Evolutionary conservation across 2,113 vertebrate species (phyloP), one percentile per base, ranked within the genome.

Genomic region (Phycodurus eques): DNA sequence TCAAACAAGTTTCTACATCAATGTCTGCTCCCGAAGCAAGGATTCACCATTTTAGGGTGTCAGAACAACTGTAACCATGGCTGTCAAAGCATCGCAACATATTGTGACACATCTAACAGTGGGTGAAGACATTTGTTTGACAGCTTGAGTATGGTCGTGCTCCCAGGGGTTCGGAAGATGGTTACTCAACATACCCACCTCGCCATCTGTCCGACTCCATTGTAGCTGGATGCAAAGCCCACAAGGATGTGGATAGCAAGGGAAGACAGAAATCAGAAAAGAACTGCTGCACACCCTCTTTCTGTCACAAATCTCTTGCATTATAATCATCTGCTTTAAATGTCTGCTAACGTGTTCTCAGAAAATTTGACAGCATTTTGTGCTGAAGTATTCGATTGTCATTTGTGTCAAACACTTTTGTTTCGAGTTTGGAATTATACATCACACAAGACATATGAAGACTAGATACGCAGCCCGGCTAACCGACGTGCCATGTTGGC

Each of bases 131-230:
- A 86, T 89, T 87, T 83, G 78, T 79, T 79, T 86, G 88, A 88
- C 84, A 88, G 87, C 79, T 84, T 84, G 83, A 76, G 68, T 83
- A 80, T 82, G 80, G 68, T 14, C 75, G 43, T 65, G 10, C 63
- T 90, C 88, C 86, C 88, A 20, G 11, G 80, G 85, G 88, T 87
- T 76, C 67, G 67, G 70, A 59, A 73, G 79, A 86, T 73, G 87
- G 77, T 79, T 89, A 74, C 75, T 74, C 76, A 71, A 75, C 79
- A 83, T 82, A 78, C 86, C 87, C 85, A 91, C 88, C 84, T 83
- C 80, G 69, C 88, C 87, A 88, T 90, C 88, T 91, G 90, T 89
- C 86, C 75, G 69, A 68, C 82, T 79, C 80, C 80, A 86, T 85
- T 90, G 85, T 84, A 83, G 88, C 83, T 84, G 53, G 71, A 72